Evolutionary conservation across 1,140 invertebrate species (phyloP).

Genomic region (Heterodera carotae): DNA sequence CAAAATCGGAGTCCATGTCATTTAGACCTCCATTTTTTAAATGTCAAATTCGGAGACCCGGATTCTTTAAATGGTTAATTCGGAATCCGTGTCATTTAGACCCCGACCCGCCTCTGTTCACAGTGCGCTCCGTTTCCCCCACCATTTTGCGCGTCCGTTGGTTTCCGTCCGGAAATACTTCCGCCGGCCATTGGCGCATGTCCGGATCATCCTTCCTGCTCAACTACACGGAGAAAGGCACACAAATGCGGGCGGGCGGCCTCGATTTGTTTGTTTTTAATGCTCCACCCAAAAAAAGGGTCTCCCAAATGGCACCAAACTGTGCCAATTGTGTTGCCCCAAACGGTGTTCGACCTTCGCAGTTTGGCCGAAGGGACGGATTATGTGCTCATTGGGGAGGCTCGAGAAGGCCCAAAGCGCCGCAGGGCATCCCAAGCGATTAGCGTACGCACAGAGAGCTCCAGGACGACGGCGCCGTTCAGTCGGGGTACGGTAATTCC

Average conservation of each 20-base stretch:
- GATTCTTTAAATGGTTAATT: too few species aligned
- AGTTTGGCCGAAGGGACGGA: conserved; percentile 49
- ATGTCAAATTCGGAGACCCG: too few species aligned
- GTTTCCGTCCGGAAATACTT: conserved; percentile 51
- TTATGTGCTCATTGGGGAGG: conserved; percentile 57
- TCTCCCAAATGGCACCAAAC: conserved; percentile 47
- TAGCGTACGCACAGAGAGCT: conserved; percentile 45
- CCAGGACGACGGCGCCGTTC: conserved; percentile 35
- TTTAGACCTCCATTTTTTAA: conserved; percentile 58
- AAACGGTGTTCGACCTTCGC: conserved; percentile 43
- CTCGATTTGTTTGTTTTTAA: conserved; percentile 16
- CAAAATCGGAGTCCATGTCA: conserved; percentile 17
- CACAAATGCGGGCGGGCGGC: too few species aligned
- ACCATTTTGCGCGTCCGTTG: conserved; percentile 51
- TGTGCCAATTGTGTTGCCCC: conserved; percentile 50
- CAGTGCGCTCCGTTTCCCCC: conserved; percentile 36
- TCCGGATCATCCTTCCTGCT: conserved; percentile 60
- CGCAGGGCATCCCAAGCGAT: conserved; percentile 33
- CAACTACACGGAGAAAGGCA: conserved; percentile 54
- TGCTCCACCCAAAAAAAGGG: conserved; percentile 22
- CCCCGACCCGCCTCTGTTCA: conserved; percentile 58
- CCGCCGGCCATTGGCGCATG: conserved; percentile 44
- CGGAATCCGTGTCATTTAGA: conserved; percentile 38
- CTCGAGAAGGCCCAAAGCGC: conserved; percentile 50
- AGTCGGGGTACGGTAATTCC: conserved; percentile 53